Evolutionary conservation across 2,797 vertebrate species (phyloP).

Genomic region (Gallirallus australis): DNA sequence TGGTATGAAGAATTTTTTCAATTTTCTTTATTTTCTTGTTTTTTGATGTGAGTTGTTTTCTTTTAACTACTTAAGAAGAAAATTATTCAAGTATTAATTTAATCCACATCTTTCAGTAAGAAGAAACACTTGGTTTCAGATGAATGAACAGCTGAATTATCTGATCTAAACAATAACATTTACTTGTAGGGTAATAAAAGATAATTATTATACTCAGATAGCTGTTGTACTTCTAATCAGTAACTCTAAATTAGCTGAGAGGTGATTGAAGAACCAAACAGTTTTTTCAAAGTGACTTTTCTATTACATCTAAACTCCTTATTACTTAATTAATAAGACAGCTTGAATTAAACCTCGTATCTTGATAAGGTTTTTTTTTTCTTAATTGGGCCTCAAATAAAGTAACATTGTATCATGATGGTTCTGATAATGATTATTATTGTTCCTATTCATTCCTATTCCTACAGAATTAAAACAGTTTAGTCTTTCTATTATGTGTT

Average conservation of each 20-base stretch:
- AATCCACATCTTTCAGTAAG: neutral
- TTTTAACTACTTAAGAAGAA: neutral
- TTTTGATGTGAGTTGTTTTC: neutral
- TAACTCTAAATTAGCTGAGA: constrained; percentile 33
- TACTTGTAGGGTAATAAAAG: constrained; percentile 23
- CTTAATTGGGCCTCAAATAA: neutral
- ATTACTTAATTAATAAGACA: neutral
- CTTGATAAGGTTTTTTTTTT: neutral
- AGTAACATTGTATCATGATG: neutral
- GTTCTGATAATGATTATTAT: no score
- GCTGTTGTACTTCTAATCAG: constrained; percentile 50
- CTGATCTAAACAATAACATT: constrained; percentile 29
- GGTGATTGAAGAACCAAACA: constrained; percentile 17
- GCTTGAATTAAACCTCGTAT: neutral
- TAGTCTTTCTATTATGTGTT: neutral
- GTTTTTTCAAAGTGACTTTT: constrained; percentile 4
- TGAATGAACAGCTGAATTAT: constrained; percentile 53
- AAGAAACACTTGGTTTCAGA: constrained; percentile 56
- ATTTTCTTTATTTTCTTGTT: neutral
- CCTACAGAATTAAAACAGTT: neutral
- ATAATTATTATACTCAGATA: constrained; percentile 39
- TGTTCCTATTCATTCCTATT: neutral
- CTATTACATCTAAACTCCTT: neutral
- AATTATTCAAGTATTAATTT: neutral
- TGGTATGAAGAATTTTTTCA: neutral